Conservation (phyloP, 2,888 invertebrate species). For the Congeria kusceri region DNA sequence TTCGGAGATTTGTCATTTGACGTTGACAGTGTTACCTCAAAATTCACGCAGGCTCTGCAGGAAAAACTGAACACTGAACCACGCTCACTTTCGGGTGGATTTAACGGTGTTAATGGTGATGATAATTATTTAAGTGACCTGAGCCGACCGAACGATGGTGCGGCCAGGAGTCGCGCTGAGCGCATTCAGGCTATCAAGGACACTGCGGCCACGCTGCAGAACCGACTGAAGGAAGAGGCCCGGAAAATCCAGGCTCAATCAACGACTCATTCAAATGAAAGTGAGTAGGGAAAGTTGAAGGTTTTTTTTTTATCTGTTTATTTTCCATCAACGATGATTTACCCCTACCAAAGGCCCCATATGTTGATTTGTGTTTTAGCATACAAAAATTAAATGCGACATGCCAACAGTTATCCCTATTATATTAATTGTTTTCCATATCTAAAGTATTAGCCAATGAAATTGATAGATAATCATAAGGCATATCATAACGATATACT, state of each 20-base stretch:
- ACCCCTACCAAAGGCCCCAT: no score
- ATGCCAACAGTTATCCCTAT: no score
- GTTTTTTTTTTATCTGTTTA: no score
- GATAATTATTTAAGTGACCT: constrained; percentile 39
- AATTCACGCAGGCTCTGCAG: constrained; percentile 75
- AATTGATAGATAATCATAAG: no score
- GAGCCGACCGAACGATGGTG: constrained; percentile 49
- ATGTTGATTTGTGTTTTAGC: no score
- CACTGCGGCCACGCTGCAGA: constrained; percentile 77
- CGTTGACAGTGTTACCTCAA: constrained; percentile 70
- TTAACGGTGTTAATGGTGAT: constrained; percentile 39
- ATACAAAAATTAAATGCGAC: no score
- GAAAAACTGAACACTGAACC: constrained; percentile 65
- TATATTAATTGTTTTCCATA: no score
- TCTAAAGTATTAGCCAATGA: no score
- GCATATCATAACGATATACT: no score
- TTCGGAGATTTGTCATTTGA: constrained; percentile 70
- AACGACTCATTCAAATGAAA: constrained; percentile 56
- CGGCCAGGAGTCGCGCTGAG: constrained; percentile 66
- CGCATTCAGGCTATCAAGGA: constrained; percentile 78
- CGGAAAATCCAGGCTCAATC: constrained; percentile 64
- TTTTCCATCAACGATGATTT: no score
- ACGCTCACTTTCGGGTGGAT: constrained; percentile 33
- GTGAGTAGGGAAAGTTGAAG: constrained; percentile 53
- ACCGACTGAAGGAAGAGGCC: constrained; percentile 71